phyloP scores from a whole-genome alignment of 2,113 vertebrate genomes.

The Hippotragus niger region DNA sequence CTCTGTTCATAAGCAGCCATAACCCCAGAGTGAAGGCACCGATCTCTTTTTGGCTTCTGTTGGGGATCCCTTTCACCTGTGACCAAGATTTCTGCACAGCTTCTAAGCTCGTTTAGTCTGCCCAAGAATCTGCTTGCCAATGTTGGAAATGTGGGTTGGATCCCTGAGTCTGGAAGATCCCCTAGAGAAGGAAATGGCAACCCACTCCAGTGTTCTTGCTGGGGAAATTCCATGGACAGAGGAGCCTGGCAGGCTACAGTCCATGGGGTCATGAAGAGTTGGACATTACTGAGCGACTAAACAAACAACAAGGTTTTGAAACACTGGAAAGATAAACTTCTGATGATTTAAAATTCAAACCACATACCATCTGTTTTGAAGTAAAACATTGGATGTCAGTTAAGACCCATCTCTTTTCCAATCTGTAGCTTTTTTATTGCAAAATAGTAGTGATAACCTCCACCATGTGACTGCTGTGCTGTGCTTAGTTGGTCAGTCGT shows the following conservation, averaged over 20 bases:
- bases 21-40: neutral
- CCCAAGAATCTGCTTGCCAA: neutral
- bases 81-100: neutral
- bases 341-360: neutral
- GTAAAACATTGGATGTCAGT: neutral
- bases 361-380: neutral
- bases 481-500: neutral
- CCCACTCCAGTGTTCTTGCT: neutral
- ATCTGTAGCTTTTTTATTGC: neutral
- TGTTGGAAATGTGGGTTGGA: neutral
- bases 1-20: neutral
- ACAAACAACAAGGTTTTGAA: neutral
- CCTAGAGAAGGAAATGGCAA: neutral
- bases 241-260: neutral
- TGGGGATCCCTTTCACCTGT: neutral
- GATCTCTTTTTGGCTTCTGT: neutral
- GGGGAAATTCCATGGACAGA: neutral
- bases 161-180: neutral
- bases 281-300: neutral
- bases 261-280: neutral
- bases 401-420: neutral
- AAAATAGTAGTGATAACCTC: neutral
- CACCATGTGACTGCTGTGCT: neutral
- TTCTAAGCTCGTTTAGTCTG: neutral
- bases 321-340: neutral